These are phyloP conservation scores for Laothoe populi DNA, from an alignment of 2,888 invertebrate species.

Conservation along the genomic window DNA sequence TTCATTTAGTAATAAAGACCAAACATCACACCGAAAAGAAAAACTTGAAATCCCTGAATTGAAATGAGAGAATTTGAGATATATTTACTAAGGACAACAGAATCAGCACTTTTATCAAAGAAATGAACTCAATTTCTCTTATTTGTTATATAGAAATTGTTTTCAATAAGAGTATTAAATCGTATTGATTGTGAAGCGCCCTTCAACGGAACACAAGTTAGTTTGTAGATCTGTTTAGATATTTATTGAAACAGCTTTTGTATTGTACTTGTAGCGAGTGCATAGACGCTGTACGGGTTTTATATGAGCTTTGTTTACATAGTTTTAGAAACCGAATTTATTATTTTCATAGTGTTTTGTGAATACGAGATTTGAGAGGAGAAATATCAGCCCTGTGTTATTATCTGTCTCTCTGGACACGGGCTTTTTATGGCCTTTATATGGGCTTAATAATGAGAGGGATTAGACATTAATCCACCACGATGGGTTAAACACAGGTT, in stretches of 20 bases:
- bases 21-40: background rate
- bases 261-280: constrained; percentile 16
- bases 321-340: constrained; percentile 22
- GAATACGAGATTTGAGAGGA: background rate
- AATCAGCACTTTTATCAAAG: too few species aligned
- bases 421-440: background rate
- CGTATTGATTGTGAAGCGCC: constrained; percentile 44
- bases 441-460: too few species aligned
- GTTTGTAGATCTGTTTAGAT: constrained; percentile 18
- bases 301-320: constrained; percentile 22
- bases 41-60: too few species aligned
- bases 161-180: constrained; percentile 26
- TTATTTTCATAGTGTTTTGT: constrained; percentile 1
- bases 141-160: background rate
- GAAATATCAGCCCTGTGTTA: too few species aligned
- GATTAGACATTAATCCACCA: too few species aligned
- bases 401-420: background rate
- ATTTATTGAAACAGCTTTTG: constrained; percentile 18
- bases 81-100: too few species aligned
- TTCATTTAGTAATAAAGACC: too few species aligned
- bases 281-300: constrained; percentile 14
- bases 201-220: constrained; percentile 6
- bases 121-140: background rate
- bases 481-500: too few species aligned
- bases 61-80: too few species aligned